A percentile compares a stretch with the other conserved stretches of the same genome.
These are phyloP conservation scores for Aldabrachelys gigantea DNA, from an alignment of 2,113 vertebrate genomes.

Conservation along the genomic window DNA sequence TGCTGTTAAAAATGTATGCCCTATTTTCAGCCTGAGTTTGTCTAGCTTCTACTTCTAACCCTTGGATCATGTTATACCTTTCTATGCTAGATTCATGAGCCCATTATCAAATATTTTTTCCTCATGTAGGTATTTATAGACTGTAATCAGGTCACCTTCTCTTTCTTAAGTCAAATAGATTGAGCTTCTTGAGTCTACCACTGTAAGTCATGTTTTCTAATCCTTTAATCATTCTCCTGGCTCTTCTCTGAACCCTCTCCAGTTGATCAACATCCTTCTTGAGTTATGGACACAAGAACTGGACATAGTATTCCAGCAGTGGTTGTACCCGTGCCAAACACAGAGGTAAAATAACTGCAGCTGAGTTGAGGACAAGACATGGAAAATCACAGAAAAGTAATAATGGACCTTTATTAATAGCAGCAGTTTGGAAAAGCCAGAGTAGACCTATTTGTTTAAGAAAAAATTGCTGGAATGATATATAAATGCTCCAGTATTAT, in stretches of 20 bases:
- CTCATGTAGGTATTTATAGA: background rate
- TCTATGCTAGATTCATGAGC: background rate
- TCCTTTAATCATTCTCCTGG: background rate
- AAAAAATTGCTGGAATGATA: background rate
- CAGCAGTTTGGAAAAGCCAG: background rate
- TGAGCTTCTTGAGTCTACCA: too few species aligned
- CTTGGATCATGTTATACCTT: background rate
- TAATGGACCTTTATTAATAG: background rate
- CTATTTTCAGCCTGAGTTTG: background rate
- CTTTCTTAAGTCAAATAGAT: background rate
- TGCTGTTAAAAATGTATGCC: background rate
- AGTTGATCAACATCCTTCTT: background rate
- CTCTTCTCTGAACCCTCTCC: background rate
- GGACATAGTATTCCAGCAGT: background rate
- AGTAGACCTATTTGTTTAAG: background rate
- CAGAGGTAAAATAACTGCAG: background rate
- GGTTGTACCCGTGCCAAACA: background rate
- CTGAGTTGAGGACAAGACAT: background rate
- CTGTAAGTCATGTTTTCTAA: background rate
- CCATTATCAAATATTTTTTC: too few species aligned
- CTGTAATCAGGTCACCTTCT: background rate
- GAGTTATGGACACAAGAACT: background rate
- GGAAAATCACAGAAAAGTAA: background rate
- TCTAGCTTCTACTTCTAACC: background rate
- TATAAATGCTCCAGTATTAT: background rate